Evolutionary conservation across 2,113 vertebrate genomes (phyloP).

Genomic region (Mobula birostris): DNA sequence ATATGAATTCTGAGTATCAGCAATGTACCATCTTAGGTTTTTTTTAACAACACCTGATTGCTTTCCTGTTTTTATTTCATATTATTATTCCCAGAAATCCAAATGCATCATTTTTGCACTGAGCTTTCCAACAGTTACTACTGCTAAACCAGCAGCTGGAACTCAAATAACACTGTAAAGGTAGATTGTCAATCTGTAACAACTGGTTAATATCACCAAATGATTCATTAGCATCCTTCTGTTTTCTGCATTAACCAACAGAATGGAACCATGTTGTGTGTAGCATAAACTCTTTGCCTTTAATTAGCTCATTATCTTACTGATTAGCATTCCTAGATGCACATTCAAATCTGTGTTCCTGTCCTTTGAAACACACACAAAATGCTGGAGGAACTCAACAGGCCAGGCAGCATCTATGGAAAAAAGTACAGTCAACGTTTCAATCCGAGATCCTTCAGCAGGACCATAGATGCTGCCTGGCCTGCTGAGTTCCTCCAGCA

Average conservation of each 20-base stretch:
- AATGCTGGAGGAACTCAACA: too few relatives aligned
- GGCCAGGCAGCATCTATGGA: too few relatives aligned
- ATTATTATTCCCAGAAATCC: not conserved
- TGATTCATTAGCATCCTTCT: not conserved
- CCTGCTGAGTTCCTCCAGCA: too few relatives aligned
- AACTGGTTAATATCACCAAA: not conserved
- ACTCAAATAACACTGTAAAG: not conserved
- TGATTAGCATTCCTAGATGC: not conserved
- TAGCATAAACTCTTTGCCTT: not conserved
- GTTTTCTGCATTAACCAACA: not conserved
- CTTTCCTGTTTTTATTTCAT: not conserved
- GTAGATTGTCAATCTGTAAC: slow-evolving; percentile 3
- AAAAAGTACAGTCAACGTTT: too few relatives aligned
- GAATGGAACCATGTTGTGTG: not conserved
- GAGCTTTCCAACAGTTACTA: not conserved
- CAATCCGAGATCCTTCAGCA: too few relatives aligned
- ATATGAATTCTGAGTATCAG: not conserved
- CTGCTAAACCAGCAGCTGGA: not conserved
- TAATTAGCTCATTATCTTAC: slow-evolving; percentile 9
- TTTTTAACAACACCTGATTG: not conserved
- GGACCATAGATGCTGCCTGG: too few relatives aligned
- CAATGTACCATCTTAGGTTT: too few relatives aligned
- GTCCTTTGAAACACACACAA: not conserved
- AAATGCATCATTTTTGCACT: not conserved
- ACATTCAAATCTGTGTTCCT: not conserved